A percentile compares a stretch with the other conserved stretches of the same genome.
phyloP scores from a whole-genome alignment of 2,113 vertebrate species.

The Siphamia tubifer region DNA sequence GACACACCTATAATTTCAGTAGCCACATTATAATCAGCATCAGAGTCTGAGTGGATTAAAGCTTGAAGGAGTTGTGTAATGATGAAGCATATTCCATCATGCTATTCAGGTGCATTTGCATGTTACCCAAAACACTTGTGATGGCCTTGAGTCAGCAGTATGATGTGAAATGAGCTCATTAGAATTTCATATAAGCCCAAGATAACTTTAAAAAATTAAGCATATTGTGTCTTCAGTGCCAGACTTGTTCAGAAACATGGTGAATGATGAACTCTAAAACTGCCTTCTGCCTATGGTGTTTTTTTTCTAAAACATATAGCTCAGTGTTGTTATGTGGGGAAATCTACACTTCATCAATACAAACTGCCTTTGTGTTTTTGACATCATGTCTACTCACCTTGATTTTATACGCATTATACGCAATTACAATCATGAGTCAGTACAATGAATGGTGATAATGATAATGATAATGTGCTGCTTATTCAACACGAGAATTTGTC shows the following conservation, averaged over 20 bases:
- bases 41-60: neutral
- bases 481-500: neutral
- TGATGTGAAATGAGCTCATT: constrained; percentile 20
- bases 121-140: constrained; percentile 16
- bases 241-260: constrained; percentile 7
- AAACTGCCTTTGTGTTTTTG: constrained; percentile 5
- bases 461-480: neutral
- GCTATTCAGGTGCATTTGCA: constrained; percentile 14
- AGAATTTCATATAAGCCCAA: constrained; percentile 19
- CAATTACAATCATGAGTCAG: constrained; percentile 15
- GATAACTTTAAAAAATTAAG: constrained; percentile 1
- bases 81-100: constrained; percentile 17
- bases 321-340: neutral
- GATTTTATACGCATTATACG: constrained; percentile 29
- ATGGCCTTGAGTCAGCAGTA: neutral
- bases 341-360: neutral
- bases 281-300: neutral
- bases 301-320: constrained; percentile 2
- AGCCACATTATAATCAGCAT: neutral
- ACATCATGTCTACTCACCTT: constrained; percentile 9
- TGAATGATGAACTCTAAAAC: constrained; percentile 6
- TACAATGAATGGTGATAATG: neutral
- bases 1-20: constrained; percentile 49
- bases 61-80: constrained; percentile 19
- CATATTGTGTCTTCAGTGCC: neutral